Percentiles rank a stretch among this genome's conserved stretches.
Conservation (phyloP, 2,888 invertebrate species). For the Cataglyphis livida region DNA sequence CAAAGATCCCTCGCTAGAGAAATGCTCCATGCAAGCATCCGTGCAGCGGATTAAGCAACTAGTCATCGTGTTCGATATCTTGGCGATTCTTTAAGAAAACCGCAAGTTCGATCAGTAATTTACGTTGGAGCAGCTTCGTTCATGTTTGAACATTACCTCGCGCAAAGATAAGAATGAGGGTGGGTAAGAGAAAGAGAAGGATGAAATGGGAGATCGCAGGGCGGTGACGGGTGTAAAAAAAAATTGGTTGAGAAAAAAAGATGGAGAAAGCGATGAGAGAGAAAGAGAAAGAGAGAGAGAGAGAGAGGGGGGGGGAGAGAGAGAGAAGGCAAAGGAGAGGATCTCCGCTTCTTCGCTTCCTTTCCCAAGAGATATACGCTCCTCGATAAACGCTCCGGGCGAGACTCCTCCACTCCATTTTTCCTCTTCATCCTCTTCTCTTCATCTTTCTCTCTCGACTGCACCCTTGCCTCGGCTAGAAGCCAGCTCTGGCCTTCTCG, state of each 20-base stretch:
- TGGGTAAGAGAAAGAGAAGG: constrained; percentile 7
- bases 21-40: neutral
- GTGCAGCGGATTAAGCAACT: constrained; percentile 30
- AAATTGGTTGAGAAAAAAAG: constrained; percentile 2
- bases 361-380: constrained; percentile 58
- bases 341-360: constrained; percentile 54
- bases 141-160: constrained; percentile 38
- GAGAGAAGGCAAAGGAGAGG: neutral
- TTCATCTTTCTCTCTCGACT: constrained; percentile 23
- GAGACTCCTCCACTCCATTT: constrained; percentile 56
- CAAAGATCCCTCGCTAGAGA: neutral
- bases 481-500: constrained; percentile 42
- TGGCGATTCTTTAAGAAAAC: constrained; percentile 19
- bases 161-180: constrained; percentile 11
- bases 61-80: constrained; percentile 20
- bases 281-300: neutral
- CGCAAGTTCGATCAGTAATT: constrained; percentile 20
- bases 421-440: constrained; percentile 23
- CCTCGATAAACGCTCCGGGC: constrained; percentile 63
- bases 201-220: constrained; percentile 18
- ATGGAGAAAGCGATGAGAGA: neutral
- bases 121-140: constrained; percentile 21
- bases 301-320: neutral
- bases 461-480: constrained; percentile 57
- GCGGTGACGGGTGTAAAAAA: constrained; percentile 37